Evolutionary conservation across 2,888 invertebrate genomes (phyloP), one percentile per base, ranked within the genome.

Genomic region (Muschampia plurimacula): DNA sequence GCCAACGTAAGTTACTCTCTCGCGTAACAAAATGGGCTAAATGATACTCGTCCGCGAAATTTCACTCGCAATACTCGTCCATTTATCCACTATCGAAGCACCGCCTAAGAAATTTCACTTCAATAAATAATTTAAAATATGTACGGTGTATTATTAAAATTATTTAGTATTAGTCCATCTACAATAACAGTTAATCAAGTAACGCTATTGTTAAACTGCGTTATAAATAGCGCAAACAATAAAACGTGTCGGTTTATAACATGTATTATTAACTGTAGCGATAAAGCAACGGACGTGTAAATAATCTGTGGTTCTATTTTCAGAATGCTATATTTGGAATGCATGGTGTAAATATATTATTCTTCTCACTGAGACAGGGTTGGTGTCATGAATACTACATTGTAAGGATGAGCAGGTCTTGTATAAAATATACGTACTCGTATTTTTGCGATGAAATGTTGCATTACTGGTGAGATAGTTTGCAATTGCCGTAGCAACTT

Each of bases 321-420:
- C 77, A 77, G 78, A 68, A 76, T 63, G 69, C 87, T 91, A 91
- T 89, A 89, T 89, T 87, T 86, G 83, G 86, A 85, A 77, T 74
- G 78, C 78, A 80, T 80, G 81, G 80, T 83, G 81, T 83, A 83
- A 84, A 87, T 86, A 59, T 67, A 22, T 22, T 22, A 10, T 22
- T 28, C 22, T 28, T 28, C 22, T 28, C 28, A 10, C 15, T 28
- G 3, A 28, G 10, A 28, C 55, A 28, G 57, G 57, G 28, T 32
- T 60, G 60, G 13, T 60, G 52, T 15, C 52, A 8, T 5, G 15
- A 10, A 44, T 44, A 44, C 10, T 44, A 44, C 44, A 44, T 44
- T 44, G 44, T 44, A 44, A 12, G 9, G 44, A 44, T 44, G 12
- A 44, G 10, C 44, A 44, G 44, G 44, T 44, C 10, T 44, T 44